Evolutionary conservation across 2,888 invertebrate genomes (phyloP), one percentile per base, ranked within the genome.

Genomic region (Ectropis crepuscularia): DNA sequence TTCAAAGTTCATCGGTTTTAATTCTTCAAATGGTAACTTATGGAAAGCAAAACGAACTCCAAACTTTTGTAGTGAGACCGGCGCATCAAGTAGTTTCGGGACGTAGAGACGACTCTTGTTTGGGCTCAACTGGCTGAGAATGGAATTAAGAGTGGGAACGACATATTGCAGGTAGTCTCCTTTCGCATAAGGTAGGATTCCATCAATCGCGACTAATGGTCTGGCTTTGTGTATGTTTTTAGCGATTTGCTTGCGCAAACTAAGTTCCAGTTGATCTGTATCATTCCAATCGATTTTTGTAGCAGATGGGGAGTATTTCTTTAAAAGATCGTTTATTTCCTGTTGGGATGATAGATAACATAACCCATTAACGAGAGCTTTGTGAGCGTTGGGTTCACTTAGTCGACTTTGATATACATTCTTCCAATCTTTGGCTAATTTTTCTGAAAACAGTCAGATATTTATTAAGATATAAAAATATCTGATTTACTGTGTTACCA

Each of bases 141-240:
- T 69, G 6, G 89, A 76, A 61, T 73, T 79, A 6, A 90, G 72
- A 12, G 90, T 88, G 2, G 86, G 83, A 9, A 89, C 75, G 7
- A 78, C 75, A 61, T 75, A 85, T 65, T 89, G 87, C 46, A 89
- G 76, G 64, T 89, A 89, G 70, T 90, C 89, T 36, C 88, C 87
- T 74, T 82, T 85, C 5, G 89, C 87, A 64, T 84, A 91, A 57
- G 65, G 74, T 38, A 90, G 68, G 1, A 87, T 74, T 5, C 74
- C 62, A 5, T 85, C 79, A 39, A 85, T 71, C 6, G 80, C 66
- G 5, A 77, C 71, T 6, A 82, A 74, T 5, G 89, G 89, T 68
- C 90, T 82, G 42, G 86, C 80, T n/a, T 82, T 61, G 63, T 86
- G 74, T 73, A 89, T 77, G 63, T 77, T 74, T 69, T 82, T 83